Conservation (phyloP, 2,888 invertebrate species). For the Silvanus unidentatus region DNA sequence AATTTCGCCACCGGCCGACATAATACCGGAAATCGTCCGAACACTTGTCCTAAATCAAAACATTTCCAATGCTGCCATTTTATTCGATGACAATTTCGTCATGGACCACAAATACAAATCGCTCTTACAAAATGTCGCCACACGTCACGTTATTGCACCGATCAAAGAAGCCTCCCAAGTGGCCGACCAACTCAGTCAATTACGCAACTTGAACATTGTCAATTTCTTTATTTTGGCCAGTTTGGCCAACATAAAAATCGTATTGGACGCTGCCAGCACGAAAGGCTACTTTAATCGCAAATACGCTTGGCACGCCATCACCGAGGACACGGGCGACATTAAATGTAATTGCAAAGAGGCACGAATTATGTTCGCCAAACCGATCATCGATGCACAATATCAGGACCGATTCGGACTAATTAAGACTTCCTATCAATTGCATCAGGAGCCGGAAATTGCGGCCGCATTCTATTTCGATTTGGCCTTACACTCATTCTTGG, state of each 20-base stretch:
- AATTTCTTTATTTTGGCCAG: slow-evolving; percentile 83
- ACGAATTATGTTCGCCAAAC: slow-evolving; percentile 68
- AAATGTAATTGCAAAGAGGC: slow-evolving; percentile 73
- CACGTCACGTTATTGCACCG: slow-evolving; percentile 80
- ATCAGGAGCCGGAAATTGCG: slow-evolving; percentile 66
- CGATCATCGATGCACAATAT: slow-evolving; percentile 61
- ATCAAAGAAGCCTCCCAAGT: slow-evolving; percentile 53
- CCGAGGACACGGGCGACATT: slow-evolving; percentile 65
- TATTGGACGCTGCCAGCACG: slow-evolving; percentile 56
- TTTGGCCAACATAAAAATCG: slow-evolving; percentile 57
- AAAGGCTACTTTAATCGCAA: slow-evolving; percentile 70
- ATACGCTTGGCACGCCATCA: slow-evolving; percentile 75
- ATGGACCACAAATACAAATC: slow-evolving; percentile 94
- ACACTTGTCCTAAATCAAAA: slow-evolving; percentile 77
- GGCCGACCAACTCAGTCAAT: slow-evolving; percentile 62
- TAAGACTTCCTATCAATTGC: slow-evolving; percentile 65
- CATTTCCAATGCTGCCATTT: slow-evolving; percentile 85
- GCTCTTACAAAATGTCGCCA: slow-evolving; percentile 81
- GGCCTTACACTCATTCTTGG: slow-evolving; percentile 63
- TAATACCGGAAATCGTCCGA: slow-evolving; percentile 76
- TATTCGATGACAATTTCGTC: slow-evolving; percentile 83
- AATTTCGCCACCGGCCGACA: slow-evolving; percentile 78
- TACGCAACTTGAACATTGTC: slow-evolving; percentile 77
- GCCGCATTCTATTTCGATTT: slow-evolving; percentile 87
- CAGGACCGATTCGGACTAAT: slow-evolving; percentile 66